A percentile compares a stretch with the other conserved stretches of the same genome.
Evolutionary conservation across 2,113 vertebrate genomes (phyloP).

Genomic region (Penelope pileata): DNA sequence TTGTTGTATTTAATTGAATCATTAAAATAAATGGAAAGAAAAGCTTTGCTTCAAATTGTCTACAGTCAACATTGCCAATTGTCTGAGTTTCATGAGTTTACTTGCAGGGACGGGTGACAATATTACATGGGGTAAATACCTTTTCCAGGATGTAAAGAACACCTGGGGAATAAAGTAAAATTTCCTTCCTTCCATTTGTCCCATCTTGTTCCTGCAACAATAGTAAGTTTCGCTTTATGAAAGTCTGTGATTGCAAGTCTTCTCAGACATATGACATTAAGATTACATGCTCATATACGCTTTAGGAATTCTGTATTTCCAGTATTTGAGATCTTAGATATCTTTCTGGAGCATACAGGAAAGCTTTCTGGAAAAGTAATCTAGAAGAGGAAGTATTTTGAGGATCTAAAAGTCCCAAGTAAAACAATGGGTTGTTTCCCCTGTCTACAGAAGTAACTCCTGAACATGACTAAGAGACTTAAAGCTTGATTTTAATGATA

Average conservation of each 20-base stretch:
- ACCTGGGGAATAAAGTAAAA: neutral
- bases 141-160: constrained; percentile 7
- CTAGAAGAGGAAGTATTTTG: neutral
- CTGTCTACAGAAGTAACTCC: neutral
- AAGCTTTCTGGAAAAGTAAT: neutral
- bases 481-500: neutral
- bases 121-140: neutral
- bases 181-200: neutral
- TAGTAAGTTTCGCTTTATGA: neutral
- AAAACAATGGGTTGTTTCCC: neutral
- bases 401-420: neutral
- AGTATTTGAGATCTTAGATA: neutral
- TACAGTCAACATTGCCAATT: neutral
- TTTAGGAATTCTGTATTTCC: neutral
- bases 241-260: neutral
- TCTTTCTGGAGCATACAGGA: neutral
- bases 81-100: neutral
- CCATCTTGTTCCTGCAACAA: neutral
- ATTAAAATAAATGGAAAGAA: neutral
- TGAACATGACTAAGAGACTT: neutral
- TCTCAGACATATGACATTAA: neutral
- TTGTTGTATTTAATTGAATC: neutral
- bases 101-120: constrained; percentile 10
- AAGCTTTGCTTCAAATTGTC: neutral
- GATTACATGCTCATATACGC: neutral